These are phyloP conservation scores for Budorcas taxicolor DNA, from an alignment of 2,113 vertebrate genomes.

Conservation along the genomic window DNA sequence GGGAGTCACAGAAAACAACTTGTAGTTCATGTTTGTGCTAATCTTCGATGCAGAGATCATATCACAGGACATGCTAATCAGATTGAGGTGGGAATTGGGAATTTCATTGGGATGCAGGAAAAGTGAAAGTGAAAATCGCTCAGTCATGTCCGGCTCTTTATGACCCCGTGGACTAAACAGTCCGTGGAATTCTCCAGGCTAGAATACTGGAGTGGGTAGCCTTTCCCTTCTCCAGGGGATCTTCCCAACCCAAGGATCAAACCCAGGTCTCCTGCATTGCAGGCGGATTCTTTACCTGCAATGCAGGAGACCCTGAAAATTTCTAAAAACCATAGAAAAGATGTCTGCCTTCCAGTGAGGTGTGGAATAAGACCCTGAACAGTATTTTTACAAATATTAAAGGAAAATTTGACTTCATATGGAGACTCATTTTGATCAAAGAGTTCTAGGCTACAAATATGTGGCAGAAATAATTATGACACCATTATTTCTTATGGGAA, in stretches of 20 bases:
- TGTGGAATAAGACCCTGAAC: background rate
- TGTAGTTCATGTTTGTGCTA: background rate
- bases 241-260: background rate
- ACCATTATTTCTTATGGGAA: background rate
- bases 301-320: background rate
- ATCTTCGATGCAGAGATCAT: background rate
- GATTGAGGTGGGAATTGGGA: background rate
- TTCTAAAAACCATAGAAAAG: background rate
- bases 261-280: background rate
- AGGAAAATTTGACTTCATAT: background rate
- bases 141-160: background rate
- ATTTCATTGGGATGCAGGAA: background rate
- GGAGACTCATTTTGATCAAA: background rate
- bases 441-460: background rate
- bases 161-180: rapidly evolving
- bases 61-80: background rate
- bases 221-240: background rate
- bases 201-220: background rate
- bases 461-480: background rate
- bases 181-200: background rate
- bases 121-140: background rate
- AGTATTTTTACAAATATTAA: background rate
- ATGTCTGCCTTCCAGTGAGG: background rate
- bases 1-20: background rate
- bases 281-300: background rate